These are phyloP conservation scores for Nixonia krombeini DNA, from an alignment of 1,140 invertebrate species.

Conservation along the genomic window DNA sequence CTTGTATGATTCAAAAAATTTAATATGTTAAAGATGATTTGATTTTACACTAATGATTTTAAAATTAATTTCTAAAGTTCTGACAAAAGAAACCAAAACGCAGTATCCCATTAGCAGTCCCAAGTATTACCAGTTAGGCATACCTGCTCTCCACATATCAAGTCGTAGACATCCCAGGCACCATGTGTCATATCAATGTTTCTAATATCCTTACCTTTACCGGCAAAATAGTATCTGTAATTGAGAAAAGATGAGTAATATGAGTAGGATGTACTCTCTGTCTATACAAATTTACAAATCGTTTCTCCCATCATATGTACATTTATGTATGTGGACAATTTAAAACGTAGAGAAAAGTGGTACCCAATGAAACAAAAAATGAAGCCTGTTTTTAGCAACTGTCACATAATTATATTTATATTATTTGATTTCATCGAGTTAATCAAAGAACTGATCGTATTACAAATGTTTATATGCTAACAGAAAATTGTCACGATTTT, in stretches of 20 bases:
- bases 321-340: neutral
- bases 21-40: too few relatives aligned
- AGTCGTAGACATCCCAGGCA: conserved; percentile 61
- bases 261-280: conserved; percentile 28
- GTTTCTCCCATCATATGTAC: neutral
- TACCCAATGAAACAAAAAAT: neutral
- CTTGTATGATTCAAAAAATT: too few relatives aligned
- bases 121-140: conserved; percentile 66
- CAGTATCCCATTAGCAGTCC: conserved; percentile 57
- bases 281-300: conserved; percentile 22
- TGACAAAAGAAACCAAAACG: conserved; percentile 56
- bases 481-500: too few relatives aligned
- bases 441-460: too few relatives aligned
- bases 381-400: too few relatives aligned
- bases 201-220: conserved; percentile 49
- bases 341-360: neutral
- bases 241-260: neutral
- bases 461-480: too few relatives aligned
- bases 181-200: conserved; percentile 69
- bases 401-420: too few relatives aligned
- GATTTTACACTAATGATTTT: too few relatives aligned
- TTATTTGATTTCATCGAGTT: too few relatives aligned
- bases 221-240: neutral
- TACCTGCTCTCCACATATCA: conserved; percentile 68
- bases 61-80: too few relatives aligned